A percentile compares a stretch with the other conserved stretches of the same genome.
phyloP scores from a whole-genome alignment of 1,140 invertebrate genomes.

The Ruditapes philippinarum region DNA sequence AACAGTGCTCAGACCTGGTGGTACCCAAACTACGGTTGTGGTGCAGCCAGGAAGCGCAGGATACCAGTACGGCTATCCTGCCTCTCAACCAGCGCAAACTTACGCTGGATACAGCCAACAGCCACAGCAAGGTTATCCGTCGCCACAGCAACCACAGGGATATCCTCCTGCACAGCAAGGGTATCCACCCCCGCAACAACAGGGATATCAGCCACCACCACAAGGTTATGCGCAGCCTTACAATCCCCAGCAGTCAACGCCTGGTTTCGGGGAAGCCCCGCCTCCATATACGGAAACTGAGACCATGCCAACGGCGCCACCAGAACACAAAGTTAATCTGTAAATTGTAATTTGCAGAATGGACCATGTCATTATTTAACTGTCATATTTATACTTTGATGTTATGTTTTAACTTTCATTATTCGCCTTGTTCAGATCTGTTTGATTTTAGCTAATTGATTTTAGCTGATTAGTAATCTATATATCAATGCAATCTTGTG shows the following conservation, averaged over 20 bases:
- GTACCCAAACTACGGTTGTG: background rate
- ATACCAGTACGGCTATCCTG: slow-evolving; percentile 41
- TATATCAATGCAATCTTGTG: too few species aligned
- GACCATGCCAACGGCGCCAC: slow-evolving; percentile 34
- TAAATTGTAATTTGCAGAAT: background rate
- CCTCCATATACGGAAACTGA: slow-evolving; percentile 39
- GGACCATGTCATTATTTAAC: too few species aligned
- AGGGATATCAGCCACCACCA: background rate
- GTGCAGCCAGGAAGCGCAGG: slow-evolving; percentile 40
- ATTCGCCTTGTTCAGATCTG: too few species aligned
- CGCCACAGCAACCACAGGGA: background rate
- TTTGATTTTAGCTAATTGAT: too few species aligned
- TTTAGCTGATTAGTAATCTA: too few species aligned
- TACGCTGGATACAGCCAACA: slow-evolving; percentile 31
- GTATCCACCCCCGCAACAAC: slow-evolving; percentile 18
- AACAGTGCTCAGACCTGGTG: slow-evolving; percentile 28
- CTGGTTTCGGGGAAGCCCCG: slow-evolving; percentile 36
- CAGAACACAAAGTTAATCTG: slow-evolving; percentile 36
- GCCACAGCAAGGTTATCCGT: background rate
- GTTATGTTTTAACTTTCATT: too few species aligned
- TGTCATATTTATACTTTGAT: too few species aligned
- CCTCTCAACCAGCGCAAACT: background rate
- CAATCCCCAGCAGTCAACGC: background rate
- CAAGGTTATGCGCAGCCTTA: background rate
- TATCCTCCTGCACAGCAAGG: background rate